phyloP scores from a whole-genome alignment of 2,113 vertebrate species.

The Columba livia region DNA sequence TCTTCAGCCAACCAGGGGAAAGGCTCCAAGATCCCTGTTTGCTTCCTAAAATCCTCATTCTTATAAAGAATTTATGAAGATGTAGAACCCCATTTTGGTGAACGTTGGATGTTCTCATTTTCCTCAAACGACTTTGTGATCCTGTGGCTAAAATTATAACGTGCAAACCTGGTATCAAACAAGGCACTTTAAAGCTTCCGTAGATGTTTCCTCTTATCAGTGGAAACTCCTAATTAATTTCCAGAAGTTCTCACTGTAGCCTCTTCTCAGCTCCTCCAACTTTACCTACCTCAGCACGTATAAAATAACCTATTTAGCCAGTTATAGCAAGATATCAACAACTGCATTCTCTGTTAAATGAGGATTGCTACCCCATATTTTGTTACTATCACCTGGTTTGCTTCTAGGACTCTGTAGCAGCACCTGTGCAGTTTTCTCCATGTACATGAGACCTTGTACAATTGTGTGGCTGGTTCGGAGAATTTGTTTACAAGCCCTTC shows the following conservation, averaged over 20 bases:
- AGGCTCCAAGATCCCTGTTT: background rate
- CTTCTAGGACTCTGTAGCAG: background rate
- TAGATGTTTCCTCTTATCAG: background rate
- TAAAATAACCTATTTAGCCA: background rate
- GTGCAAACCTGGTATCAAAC: background rate
- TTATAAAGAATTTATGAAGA: background rate
- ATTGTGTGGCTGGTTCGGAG: background rate
- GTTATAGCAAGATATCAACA: background rate
- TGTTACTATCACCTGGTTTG: background rate
- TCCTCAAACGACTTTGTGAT: background rate
- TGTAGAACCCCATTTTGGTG: background rate
- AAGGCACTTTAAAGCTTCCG: background rate
- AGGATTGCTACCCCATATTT: background rate
- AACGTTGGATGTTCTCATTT: background rate
- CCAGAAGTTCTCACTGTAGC: background rate
- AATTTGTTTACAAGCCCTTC: background rate
- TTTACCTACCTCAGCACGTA: background rate
- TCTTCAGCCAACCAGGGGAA: background rate
- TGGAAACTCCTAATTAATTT: background rate
- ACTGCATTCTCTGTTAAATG: background rate
- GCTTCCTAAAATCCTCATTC: background rate
- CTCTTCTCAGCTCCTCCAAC: background rate
- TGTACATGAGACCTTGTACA: rapidly evolving
- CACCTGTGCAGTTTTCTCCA: background rate
- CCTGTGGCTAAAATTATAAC: background rate